These are phyloP conservation scores for Choristoneura rosaceana DNA, from an alignment of 2,888 invertebrate species.

Conservation along the genomic window DNA sequence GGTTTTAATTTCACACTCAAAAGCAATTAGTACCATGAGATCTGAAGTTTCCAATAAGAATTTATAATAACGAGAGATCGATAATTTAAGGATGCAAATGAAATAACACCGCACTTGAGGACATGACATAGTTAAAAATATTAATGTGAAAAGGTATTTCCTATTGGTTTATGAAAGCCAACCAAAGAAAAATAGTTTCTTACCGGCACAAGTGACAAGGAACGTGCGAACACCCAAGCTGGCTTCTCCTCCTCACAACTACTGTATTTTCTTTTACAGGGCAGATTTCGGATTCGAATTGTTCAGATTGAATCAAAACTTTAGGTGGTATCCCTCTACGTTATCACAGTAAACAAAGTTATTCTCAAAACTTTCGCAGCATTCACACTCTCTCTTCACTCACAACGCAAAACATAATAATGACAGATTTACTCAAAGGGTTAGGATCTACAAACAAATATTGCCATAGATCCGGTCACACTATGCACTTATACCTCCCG, in stretches of 20 bases:
- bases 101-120: slow-evolving; percentile 80
- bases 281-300: slow-evolving; percentile 56
- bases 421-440: slow-evolving; percentile 30
- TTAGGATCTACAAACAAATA: slow-evolving; percentile 36
- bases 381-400: slow-evolving; percentile 60
- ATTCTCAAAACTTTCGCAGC: slow-evolving; percentile 64
- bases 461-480: slow-evolving; percentile 30
- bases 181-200: slow-evolving; percentile 69
- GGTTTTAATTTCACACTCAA: slow-evolving; percentile 73
- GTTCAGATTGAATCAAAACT: slow-evolving; percentile 63
- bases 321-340: slow-evolving; percentile 72
- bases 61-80: slow-evolving; percentile 59
- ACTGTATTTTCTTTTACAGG: slow-evolving; percentile 73
- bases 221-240: slow-evolving; percentile 80
- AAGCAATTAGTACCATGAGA: slow-evolving; percentile 81
- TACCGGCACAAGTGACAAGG: slow-evolving; percentile 74
- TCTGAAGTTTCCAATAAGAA: slow-evolving; percentile 80
- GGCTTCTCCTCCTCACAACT: slow-evolving; percentile 77
- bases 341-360: slow-evolving; percentile 81
- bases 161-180: slow-evolving; percentile 79
- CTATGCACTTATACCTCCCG: slow-evolving; percentile 12
- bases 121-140: slow-evolving; percentile 86
- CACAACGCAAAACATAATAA: slow-evolving; percentile 55
- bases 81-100: slow-evolving; percentile 79
- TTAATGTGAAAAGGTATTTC: slow-evolving; percentile 85